Evolutionary conservation across 2,113 vertebrate genomes (phyloP).

Genomic region (Centropristis striata): DNA sequence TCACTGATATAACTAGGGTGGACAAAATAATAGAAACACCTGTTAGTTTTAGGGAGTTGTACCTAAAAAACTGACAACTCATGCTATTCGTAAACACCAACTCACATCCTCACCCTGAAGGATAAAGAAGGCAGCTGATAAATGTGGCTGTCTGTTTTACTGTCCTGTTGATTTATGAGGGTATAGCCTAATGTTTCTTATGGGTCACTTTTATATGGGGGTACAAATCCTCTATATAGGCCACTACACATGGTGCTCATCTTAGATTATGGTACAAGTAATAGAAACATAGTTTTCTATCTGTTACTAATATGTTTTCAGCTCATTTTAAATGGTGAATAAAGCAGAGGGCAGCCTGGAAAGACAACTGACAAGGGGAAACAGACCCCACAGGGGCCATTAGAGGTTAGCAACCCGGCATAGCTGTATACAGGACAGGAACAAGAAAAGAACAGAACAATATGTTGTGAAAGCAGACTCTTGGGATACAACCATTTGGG

Average conservation of each 20-base stretch:
- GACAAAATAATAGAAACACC: not conserved
- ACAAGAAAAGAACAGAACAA: slow-evolving; percentile 14
- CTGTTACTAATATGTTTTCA: not conserved
- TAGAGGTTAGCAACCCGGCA: slow-evolving; percentile 15
- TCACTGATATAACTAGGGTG: not conserved
- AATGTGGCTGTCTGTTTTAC: not conserved
- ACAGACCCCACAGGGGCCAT: slow-evolving; percentile 14
- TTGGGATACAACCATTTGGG: not conserved
- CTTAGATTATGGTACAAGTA: not conserved
- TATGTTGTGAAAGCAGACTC: not conserved
- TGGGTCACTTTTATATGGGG: not conserved
- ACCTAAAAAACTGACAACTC: not conserved
- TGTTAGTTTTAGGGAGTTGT: not conserved
- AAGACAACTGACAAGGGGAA: slow-evolving; percentile 16
- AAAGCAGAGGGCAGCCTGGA: slow-evolving; percentile 12
- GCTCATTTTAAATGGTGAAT: not conserved
- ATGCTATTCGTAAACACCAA: not conserved
- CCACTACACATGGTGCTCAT: not conserved
- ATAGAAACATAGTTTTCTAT: not conserved
- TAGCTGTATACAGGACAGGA: slow-evolving; percentile 4
- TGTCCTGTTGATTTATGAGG: not conserved
- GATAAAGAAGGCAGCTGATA: not conserved
- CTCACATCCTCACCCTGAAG: slow-evolving; percentile 6
- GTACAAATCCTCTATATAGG: not conserved
- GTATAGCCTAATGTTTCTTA: not conserved